phyloP scores from a whole-genome alignment of 2,888 invertebrate genomes.

The Synergus umbraculus region DNA sequence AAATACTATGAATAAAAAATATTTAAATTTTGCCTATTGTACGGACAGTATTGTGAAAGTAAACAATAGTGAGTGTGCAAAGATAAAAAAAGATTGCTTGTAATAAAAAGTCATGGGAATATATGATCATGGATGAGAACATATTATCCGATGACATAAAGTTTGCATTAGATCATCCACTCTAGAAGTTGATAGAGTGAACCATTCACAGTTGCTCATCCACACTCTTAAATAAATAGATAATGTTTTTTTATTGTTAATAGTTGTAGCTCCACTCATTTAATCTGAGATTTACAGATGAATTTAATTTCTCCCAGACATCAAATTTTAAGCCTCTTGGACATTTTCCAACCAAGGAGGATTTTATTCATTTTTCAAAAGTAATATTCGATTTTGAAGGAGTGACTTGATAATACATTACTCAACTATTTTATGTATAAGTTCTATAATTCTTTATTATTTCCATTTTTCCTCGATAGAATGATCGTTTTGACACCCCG shows the following conservation, averaged over 20 bases:
- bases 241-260: constrained; percentile 1
- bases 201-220: not conserved
- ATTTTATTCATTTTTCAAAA: not conserved
- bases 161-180: constrained; percentile 36
- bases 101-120: not conserved
- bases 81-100: no score
- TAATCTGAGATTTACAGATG: not conserved
- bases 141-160: constrained; percentile 25
- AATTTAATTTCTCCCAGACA: not conserved
- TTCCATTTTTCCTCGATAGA: not conserved
- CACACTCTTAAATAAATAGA: constrained; percentile 11
- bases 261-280: not conserved
- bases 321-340: not conserved
- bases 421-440: not conserved
- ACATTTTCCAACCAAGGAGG: not conserved
- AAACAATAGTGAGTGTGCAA: not conserved
- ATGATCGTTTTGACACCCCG: not conserved
- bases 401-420: not conserved
- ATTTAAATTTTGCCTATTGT: not conserved
- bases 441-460: not conserved
- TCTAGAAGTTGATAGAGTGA: constrained; percentile 10
- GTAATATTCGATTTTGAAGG: not conserved
- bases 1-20: no score
- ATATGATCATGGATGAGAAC: constrained; percentile 17
- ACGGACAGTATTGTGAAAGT: not conserved